Evolutionary conservation across 2,797 vertebrate genomes (phyloP).

Genomic region (Limnodromus scolopaceus): DNA sequence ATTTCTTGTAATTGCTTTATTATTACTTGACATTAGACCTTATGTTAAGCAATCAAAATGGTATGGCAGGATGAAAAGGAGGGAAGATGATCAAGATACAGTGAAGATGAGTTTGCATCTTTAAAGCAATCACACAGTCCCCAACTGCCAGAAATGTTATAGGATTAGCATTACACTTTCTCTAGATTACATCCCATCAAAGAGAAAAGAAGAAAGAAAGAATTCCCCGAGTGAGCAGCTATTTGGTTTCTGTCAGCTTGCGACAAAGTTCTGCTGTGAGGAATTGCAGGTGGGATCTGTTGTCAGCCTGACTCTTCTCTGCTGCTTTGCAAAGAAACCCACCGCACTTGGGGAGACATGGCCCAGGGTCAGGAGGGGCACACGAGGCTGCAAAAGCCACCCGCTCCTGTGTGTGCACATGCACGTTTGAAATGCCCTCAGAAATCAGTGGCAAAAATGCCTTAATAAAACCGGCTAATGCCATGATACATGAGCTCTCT

Average conservation of each 20-base stretch:
- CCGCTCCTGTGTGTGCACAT: not conserved
- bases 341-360: not conserved
- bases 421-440: not conserved
- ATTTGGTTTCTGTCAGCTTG: not conserved
- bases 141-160: not conserved
- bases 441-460: slow-evolving; percentile 3
- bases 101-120: slow-evolving; percentile 38
- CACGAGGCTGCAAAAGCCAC: not conserved
- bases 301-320: not conserved
- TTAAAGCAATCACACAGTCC: not conserved
- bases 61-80: slow-evolving; percentile 19
- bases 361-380: not conserved
- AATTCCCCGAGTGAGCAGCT: not conserved
- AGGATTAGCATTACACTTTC: not conserved
- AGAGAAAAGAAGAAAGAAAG: not conserved
- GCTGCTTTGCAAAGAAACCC: not conserved
- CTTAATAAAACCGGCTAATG: slow-evolving; percentile 47
- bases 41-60: slow-evolving; percentile 60
- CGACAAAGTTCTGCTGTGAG: not conserved
- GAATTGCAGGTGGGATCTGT: not conserved
- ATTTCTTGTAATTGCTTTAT: slow-evolving; percentile 71
- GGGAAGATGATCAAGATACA: slow-evolving; percentile 22
- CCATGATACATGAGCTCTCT: slow-evolving; percentile 15
- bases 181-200: not conserved
- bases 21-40: slow-evolving; percentile 67